Evolutionary conservation across 1,140 invertebrate species (phyloP).

Genomic region (Solen grandis): DNA sequence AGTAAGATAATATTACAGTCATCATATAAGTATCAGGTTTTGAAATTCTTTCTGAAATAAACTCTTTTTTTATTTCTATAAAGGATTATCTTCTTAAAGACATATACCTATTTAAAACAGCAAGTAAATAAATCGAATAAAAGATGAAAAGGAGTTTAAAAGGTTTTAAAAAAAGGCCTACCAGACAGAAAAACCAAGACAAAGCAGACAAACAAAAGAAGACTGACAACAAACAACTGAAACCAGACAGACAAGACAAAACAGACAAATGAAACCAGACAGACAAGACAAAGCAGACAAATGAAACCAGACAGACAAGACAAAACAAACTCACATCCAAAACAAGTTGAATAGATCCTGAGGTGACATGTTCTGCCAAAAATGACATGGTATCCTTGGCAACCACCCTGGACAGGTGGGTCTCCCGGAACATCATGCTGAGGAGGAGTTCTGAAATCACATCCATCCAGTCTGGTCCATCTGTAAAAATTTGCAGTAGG

Average conservation of each 20-base stretch:
- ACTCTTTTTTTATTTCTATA: not conserved
- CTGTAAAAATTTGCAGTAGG: not conserved
- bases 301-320: too few species aligned
- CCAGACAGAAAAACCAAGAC: too few species aligned
- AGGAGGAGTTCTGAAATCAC: conserved; percentile 89
- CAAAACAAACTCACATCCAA: conserved; percentile 84
- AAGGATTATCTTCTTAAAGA: not conserved
- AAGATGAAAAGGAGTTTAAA: too few species aligned
- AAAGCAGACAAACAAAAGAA: too few species aligned
- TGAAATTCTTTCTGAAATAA: not conserved
- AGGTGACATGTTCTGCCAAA: conserved; percentile 86
- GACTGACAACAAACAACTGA: too few species aligned
- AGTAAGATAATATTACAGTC: not conserved
- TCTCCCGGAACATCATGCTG: conserved; percentile 83
- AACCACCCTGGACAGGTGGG: conserved; percentile 86
- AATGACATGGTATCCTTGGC: conserved; percentile 88
- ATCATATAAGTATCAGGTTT: not conserved
- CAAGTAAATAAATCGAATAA: too few species aligned
- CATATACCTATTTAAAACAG: too few species aligned
- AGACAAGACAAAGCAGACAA: too few species aligned
- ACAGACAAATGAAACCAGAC: too few species aligned
- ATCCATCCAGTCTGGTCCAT: conserved; percentile 87
- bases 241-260: too few species aligned
- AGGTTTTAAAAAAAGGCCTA: too few species aligned
- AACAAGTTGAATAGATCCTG: conserved; percentile 87